phyloP scores from a whole-genome alignment of 2,113 vertebrate species.

The Lathamus discolor region DNA sequence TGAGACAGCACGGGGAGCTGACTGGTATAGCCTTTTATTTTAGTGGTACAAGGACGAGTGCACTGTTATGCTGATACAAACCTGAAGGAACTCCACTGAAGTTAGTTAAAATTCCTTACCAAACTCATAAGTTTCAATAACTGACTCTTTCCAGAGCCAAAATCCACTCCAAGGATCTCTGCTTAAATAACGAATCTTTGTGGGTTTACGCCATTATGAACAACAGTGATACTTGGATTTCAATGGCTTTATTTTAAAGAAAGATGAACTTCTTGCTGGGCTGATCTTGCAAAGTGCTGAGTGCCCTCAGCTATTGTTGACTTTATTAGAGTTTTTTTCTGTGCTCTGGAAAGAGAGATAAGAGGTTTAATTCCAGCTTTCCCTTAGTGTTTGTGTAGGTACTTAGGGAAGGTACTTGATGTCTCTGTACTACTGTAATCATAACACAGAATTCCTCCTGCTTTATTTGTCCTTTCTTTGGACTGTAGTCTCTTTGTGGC shows the following conservation, averaged over 20 bases:
- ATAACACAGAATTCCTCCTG: not conserved
- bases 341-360: not conserved
- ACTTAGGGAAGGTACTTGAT: not conserved
- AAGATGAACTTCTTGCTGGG: not conserved
- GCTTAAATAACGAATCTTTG: not conserved
- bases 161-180: not conserved
- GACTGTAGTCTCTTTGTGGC: not conserved
- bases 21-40: not conserved
- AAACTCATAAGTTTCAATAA: not conserved
- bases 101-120: constrained; percentile 23
- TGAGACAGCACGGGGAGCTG: not conserved
- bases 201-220: not conserved
- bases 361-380: constrained; percentile 1
- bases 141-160: not conserved
- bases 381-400: not conserved
- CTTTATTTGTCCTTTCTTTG: not conserved
- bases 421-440: not conserved
- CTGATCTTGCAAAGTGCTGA: not conserved
- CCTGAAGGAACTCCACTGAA: not conserved
- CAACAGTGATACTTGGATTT: not conserved
- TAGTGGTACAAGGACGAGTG: not conserved
- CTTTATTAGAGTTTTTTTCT: not conserved
- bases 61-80: not conserved
- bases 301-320: not conserved
- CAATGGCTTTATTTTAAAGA: not conserved